Percentiles rank a stretch among this genome's conserved stretches.
phyloP scores from a whole-genome alignment of 2,113 vertebrate species.

The Hippocampus guttulatus region DNA sequence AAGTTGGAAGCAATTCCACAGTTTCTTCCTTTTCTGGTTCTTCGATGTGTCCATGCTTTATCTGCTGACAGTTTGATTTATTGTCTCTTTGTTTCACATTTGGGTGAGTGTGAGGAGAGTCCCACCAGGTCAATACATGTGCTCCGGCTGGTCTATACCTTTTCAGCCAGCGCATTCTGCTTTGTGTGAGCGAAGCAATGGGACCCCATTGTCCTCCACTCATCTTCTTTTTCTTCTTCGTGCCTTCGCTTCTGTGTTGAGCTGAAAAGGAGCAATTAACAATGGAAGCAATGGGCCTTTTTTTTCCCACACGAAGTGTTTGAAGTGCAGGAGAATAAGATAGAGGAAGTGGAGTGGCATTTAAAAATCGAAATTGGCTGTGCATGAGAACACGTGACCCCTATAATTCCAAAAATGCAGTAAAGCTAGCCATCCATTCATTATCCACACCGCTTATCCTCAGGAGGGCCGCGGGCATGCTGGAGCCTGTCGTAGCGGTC shows the following conservation, averaged over 20 bases:
- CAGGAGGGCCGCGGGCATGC: too few species aligned
- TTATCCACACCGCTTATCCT: too few species aligned
- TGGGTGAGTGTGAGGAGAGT: conserved; percentile 48
- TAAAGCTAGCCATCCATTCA: too few species aligned
- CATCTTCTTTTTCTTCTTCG: conserved; percentile 69
- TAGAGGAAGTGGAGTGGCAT: conserved; percentile 66
- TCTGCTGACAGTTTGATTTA: conserved; percentile 40
- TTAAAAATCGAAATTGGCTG: conserved; percentile 66
- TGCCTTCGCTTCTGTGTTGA: conserved; percentile 71
- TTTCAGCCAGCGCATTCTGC: conserved; percentile 47
- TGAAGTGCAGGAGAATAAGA: conserved; percentile 72
- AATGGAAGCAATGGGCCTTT: conserved; percentile 74
- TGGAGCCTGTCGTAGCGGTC: too few species aligned
- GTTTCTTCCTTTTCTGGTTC: background rate
- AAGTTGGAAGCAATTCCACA: background rate
- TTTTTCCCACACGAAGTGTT: conserved; percentile 71
- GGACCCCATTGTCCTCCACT: conserved; percentile 76
- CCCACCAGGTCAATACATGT: conserved; percentile 41
- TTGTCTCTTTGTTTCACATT: conserved; percentile 44
- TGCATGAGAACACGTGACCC: conserved; percentile 46
- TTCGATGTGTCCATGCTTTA: background rate
- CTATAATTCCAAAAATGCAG: too few species aligned
- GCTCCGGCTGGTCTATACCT: conserved; percentile 38
- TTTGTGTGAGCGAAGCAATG: conserved; percentile 65
- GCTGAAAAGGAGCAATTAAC: conserved; percentile 86